Percentiles rank a stretch among this genome's conserved stretches.
Evolutionary conservation across 2,797 vertebrate genomes (phyloP).

Genomic region (Fundulus diaphanus): DNA sequence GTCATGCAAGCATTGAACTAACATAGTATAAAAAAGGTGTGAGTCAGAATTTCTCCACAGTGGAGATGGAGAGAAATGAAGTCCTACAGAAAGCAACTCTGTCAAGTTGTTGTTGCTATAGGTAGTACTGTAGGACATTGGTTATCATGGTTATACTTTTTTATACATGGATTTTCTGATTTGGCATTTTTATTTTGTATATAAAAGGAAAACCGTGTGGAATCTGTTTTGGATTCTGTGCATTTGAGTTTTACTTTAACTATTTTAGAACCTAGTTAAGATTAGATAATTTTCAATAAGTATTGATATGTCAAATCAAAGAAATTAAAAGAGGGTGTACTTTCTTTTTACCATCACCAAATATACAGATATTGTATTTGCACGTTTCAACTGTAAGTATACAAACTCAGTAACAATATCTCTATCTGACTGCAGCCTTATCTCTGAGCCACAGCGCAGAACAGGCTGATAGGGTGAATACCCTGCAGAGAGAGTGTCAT

Average conservation of each 20-base stretch:
- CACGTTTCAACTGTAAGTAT: constrained; percentile 10
- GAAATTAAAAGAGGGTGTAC: background rate
- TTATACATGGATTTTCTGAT: background rate
- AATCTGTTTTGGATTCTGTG: background rate
- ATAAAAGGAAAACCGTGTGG: background rate
- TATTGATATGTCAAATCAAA: background rate
- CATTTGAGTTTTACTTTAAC: background rate
- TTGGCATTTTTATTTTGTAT: background rate
- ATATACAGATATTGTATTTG: background rate
- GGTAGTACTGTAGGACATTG: background rate
- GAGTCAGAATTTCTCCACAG: background rate
- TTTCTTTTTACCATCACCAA: background rate
- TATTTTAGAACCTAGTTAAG: background rate
- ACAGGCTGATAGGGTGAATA: constrained; percentile 46
- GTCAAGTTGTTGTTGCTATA: background rate
- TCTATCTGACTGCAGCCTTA: constrained; percentile 45
- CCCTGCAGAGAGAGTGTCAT: constrained; percentile 45
- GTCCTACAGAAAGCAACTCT: background rate
- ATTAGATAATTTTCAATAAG: background rate
- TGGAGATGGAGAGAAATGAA: background rate
- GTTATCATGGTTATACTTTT: background rate
- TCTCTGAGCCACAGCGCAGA: constrained; percentile 36
- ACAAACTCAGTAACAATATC: constrained; percentile 30
- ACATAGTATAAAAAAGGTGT: background rate
- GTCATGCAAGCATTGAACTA: background rate